Evolutionary conservation across 2,888 invertebrate species (phyloP).

Genomic region (Drosophila bunnanda): DNA sequence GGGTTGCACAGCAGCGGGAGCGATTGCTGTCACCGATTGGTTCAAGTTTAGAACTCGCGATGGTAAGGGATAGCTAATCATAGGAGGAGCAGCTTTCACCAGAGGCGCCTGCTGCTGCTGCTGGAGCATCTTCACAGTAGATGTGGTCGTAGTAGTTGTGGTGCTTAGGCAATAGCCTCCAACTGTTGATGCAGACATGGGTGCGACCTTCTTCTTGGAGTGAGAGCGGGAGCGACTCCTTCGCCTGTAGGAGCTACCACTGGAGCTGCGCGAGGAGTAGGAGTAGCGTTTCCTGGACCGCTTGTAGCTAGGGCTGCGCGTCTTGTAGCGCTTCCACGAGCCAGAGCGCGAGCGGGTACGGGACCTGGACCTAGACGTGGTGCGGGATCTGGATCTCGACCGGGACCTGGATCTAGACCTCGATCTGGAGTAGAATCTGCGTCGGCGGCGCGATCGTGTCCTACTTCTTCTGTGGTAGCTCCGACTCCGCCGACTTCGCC

Average conservation of each 20-base stretch:
- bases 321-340: constrained; percentile 72
- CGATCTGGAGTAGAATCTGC: constrained; percentile 61
- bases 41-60: constrained; percentile 53
- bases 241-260: constrained; percentile 63
- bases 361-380: constrained; percentile 11
- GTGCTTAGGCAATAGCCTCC: constrained; percentile 56
- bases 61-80: constrained; percentile 75
- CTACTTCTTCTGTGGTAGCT: constrained; percentile 55
- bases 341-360: constrained; percentile 71
- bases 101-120: constrained; percentile 34
- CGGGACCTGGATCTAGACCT: constrained; percentile 81
- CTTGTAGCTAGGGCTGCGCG: constrained; percentile 75
- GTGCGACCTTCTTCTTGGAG: constrained; percentile 42
- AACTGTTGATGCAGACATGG: constrained; percentile 27
- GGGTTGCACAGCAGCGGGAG: constrained; percentile 44
- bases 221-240: constrained; percentile 49
- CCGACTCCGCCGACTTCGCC: constrained; percentile 57
- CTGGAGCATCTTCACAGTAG: constrained; percentile 49
- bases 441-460: constrained; percentile 52
- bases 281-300: constrained; percentile 69
- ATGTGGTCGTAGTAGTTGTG: constrained; percentile 62
- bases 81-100: constrained; percentile 48
- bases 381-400: constrained; percentile 77
- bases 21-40: constrained; percentile 18
- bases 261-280: constrained; percentile 68